Evolutionary conservation across 2,797 vertebrate species (phyloP).

Genomic region (Dicrostonyx torquatus): DNA sequence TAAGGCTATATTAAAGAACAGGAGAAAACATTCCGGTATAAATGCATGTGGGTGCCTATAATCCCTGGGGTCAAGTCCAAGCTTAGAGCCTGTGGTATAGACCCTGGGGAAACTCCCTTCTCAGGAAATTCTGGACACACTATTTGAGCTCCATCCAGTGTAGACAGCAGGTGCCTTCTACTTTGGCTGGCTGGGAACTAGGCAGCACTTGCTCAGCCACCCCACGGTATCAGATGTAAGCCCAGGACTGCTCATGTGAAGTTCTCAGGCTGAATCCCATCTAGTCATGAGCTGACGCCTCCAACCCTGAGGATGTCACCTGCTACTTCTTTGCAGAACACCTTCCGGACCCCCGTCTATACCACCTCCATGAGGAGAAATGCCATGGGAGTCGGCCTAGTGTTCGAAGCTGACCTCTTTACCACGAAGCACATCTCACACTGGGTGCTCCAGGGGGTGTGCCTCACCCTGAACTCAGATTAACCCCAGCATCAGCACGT

Average conservation of each 20-base stretch:
- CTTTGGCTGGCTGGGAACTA: fast-evolving
- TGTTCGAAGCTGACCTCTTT: conserved; percentile 96
- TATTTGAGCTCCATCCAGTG: fast-evolving
- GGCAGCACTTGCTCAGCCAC: fast-evolving
- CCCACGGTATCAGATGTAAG: background rate
- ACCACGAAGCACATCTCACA: conserved; percentile 93
- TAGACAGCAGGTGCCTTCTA: fast-evolving
- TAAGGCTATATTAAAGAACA: too few relatives aligned
- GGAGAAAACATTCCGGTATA: fast-evolving
- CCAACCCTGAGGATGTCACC: background rate
- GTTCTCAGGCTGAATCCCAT: fast-evolving
- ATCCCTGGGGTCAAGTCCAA: background rate
- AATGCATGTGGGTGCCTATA: background rate
- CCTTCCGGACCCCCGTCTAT: conserved; percentile 95
- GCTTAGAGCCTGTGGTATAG: background rate
- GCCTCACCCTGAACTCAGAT: conserved; percentile 93
- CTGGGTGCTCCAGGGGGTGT: conserved; percentile 96
- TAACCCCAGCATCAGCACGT: conserved; percentile 32
- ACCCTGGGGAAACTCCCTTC: background rate
- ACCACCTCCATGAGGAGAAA: conserved; percentile 95
- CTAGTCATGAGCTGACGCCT: background rate
- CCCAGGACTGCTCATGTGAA: background rate
- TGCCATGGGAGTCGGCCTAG: conserved; percentile 94
- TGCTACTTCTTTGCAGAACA: conserved; percentile 87
- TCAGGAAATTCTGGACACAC: background rate